Percentiles rank a stretch among this genome's conserved stretches.
phyloP scores from a whole-genome alignment of 2,113 vertebrate genomes.

The human region GRCh38 chr6:98244501-98245000 shows the following conservation, averaged over 20 bases:
- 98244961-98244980: not conserved
- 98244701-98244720: no score
- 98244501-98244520: not conserved
- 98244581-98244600: not conserved
- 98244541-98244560: not conserved
- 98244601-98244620: not conserved
- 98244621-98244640: not conserved
- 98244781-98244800: not conserved
- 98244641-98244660: not conserved
- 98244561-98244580: not conserved
- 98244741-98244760: not conserved
- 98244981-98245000: slow-evolving; percentile 2
- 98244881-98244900: not conserved
- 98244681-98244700: not conserved
- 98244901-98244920: not conserved
- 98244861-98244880: not conserved
- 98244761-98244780: not conserved
- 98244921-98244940: not conserved
- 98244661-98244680: no score
- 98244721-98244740: not conserved
- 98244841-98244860: no score
- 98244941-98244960: not conserved
- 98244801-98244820: not conserved
- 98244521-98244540: not conserved
- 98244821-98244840: not conserved